Base-by-base conservation (phyloP, 2,797 vertebrate species). In the Gymnoscopelus braueri region DNA sequence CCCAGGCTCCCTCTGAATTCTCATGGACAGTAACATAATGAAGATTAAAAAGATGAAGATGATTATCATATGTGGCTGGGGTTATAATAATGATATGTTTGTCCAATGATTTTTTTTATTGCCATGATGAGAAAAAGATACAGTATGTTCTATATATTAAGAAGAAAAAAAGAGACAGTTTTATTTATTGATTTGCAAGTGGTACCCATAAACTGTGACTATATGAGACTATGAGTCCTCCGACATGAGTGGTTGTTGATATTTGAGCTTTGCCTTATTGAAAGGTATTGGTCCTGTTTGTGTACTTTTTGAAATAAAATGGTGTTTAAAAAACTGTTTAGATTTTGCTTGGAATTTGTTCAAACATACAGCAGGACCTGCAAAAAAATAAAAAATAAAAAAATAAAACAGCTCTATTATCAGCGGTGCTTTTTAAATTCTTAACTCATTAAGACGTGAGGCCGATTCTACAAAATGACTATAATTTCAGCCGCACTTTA, bases 271-370 rank as follows among this genome's bases (percentile, higher is more conserved):
- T 96, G 93, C 95, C 93, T 93, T 96, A 97, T 94, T 91, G 93
- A 95, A 89, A 71, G 89, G 95, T 94, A 89, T 96, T 91, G 94
- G 94, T 94, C 91, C 88, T 88, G 90, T 94, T 95, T 93, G 93
- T 97, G 95, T 97, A 97, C 95, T 98, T 99, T 44, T 98, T 98
- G 93, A 95, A 98, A 98, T 98, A 98, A 98, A 94, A 92, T 90
- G 83, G 94, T 96, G 91, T 95, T 94, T 74, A 95, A 96, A 96
- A 94, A 92, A 8, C 15, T 2, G 11, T 11, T 35, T 44, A 10
- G 39, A 9, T 44, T 8, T 29, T 29, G 26, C 5, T 35, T 6
- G 4, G 32, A 7, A 7, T 35, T 6, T 35, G 32, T 35, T 35
- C 4, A 6, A 35, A 35, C 32, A 35, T 35, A 35, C 5, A 5